phyloP scores from a whole-genome alignment of 2,797 vertebrate species.

The Monodelphis domestica region DNA sequence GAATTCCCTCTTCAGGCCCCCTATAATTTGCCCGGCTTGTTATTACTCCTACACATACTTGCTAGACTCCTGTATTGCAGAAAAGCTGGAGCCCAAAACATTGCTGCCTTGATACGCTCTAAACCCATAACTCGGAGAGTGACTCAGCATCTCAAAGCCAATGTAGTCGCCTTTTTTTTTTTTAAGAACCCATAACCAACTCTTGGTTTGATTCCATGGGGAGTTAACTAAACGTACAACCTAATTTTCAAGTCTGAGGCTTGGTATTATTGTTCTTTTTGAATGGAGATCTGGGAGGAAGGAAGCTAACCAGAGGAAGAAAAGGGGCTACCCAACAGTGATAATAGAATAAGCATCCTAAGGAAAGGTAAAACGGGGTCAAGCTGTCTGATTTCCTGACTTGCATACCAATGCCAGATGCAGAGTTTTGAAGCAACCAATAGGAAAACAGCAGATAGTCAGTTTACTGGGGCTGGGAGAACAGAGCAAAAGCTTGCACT shows the following conservation, averaged over 20 bases:
- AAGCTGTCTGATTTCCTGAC: conserved; percentile 55
- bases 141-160: conserved; percentile 76
- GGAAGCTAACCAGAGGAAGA: conserved; percentile 50
- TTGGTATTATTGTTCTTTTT: background rate
- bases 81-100: conserved; percentile 71
- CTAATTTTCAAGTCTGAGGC: conserved; percentile 57
- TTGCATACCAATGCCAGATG: conserved; percentile 36
- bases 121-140: conserved; percentile 67
- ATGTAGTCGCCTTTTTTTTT: background rate
- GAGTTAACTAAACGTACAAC: conserved; percentile 64
- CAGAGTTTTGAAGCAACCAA: conserved; percentile 38
- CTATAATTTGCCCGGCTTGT: conserved; percentile 77
- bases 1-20: conserved; percentile 63
- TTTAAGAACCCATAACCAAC: background rate
- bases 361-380: background rate
- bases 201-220: conserved; percentile 56
- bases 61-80: conserved; percentile 69
- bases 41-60: conserved; percentile 80
- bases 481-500: conserved; percentile 70
- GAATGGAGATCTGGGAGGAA: conserved; percentile 62
- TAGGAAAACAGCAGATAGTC: conserved; percentile 59
- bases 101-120: conserved; percentile 70
- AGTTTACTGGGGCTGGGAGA: conserved; percentile 54
- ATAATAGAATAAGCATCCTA: conserved; percentile 19
- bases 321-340: conserved; percentile 46